Percentiles rank a stretch among this genome's conserved stretches.
Evolutionary conservation across 2,888 invertebrate species (phyloP).

Genomic region (Mimachlamys varia): DNA sequence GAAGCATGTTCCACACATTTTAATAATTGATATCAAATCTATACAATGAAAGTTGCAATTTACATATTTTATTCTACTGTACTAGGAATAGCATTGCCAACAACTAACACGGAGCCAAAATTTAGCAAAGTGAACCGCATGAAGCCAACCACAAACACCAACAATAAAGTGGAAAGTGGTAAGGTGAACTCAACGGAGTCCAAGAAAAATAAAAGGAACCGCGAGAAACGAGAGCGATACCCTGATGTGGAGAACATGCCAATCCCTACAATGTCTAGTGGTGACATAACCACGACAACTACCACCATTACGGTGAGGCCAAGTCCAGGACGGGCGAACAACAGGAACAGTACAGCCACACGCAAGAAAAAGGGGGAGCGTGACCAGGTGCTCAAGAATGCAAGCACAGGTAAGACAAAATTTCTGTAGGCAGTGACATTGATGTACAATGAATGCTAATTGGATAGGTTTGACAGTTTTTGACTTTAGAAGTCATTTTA

Average conservation of each 20-base stretch:
- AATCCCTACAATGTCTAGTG: constrained; percentile 14
- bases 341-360: constrained; percentile 45
- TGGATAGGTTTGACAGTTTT: no score
- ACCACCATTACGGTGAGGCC: constrained; percentile 36
- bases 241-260: constrained; percentile 51
- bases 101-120: constrained; percentile 61
- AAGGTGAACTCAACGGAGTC: constrained; percentile 57
- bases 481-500: no score
- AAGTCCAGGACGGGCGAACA: constrained; percentile 44
- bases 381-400: constrained; percentile 42
- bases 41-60: no score
- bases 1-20: no score
- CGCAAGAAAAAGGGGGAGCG: constrained; percentile 52
- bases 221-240: constrained; percentile 56
- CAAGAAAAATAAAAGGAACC: constrained; percentile 65
- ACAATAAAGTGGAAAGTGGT: constrained; percentile 49
- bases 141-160: constrained; percentile 57
- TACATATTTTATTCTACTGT: neutral
- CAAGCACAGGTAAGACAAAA: constrained; percentile 38
- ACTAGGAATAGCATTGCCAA: constrained; percentile 65
- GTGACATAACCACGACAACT: constrained; percentile 40
- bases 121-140: constrained; percentile 59
- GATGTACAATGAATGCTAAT: no score
- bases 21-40: no score
- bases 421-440: neutral